phyloP scores from a whole-genome alignment of 2,797 vertebrate genomes.

The Schizopygopsis pylzovi region DNA sequence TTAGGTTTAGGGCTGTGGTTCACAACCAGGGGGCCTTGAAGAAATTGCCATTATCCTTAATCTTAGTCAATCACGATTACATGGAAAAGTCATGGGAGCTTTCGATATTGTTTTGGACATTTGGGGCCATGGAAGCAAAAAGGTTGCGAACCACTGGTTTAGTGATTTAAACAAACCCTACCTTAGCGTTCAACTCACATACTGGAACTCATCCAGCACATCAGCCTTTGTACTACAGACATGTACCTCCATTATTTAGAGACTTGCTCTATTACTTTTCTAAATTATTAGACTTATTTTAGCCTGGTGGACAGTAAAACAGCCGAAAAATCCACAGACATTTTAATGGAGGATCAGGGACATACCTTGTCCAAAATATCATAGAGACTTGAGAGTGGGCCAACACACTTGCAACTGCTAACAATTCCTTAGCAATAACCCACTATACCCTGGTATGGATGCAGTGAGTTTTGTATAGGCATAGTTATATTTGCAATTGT shows the following conservation, averaged over 20 bases:
- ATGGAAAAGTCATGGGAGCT: too few species aligned
- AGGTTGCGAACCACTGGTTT: neutral
- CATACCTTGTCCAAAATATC: neutral
- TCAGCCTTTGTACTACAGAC: too few species aligned
- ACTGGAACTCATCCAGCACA: too few species aligned
- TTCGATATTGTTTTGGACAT: too few species aligned
- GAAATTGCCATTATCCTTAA: too few species aligned
- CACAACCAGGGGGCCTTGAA: too few species aligned
- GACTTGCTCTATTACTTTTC: too few species aligned
- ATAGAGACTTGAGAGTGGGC: neutral
- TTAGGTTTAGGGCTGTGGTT: too few species aligned
- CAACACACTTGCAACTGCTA: neutral
- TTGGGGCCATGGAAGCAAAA: neutral
- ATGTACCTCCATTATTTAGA: neutral
- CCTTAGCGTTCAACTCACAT: neutral
- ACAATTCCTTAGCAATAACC: neutral
- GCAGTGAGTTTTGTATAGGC: neutral
- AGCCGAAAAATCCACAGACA: too few species aligned
- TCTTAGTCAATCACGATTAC: too few species aligned
- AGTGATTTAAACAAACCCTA: neutral
- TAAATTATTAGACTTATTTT: neutral
- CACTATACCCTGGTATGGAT: neutral
- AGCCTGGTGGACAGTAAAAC: neutral
- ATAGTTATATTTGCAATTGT: neutral
- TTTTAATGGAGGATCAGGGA: too few species aligned